A percentile compares a stretch with the other conserved stretches of the same genome.
These are phyloP conservation scores for Siphlonurus alternatus DNA, from an alignment of 2,888 invertebrate genomes.

Conservation along the genomic window DNA sequence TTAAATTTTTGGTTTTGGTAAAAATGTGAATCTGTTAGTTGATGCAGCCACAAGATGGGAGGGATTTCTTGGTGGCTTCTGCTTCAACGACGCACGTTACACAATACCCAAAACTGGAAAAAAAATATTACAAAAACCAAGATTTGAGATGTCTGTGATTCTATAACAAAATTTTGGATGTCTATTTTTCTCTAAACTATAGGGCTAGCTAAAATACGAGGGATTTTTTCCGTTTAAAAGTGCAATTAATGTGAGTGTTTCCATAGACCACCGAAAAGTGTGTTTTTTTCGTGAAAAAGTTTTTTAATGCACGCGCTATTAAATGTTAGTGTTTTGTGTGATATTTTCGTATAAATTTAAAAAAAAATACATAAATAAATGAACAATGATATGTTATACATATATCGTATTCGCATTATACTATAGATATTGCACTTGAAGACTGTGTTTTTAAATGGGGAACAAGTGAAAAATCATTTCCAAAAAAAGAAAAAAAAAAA, in stretches of 20 bases:
- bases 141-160: slow-evolving; percentile 1
- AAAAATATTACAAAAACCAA: neutral
- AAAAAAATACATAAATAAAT: neutral
- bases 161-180: neutral
- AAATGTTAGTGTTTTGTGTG: neutral
- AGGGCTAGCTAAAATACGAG: neutral
- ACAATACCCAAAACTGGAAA: neutral
- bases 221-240: slow-evolving; percentile 1
- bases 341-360: neutral
- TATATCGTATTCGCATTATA: neutral
- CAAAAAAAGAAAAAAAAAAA: too few relatives aligned
- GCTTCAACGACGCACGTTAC: too few relatives aligned
- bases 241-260: neutral
- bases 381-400: neutral
- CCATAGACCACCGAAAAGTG: neutral
- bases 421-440: neutral
- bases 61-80: too few relatives aligned
- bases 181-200: neutral
- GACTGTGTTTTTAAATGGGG: neutral
- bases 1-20: neutral
- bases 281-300: neutral
- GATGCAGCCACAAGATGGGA: too few relatives aligned
- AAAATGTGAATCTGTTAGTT: too few relatives aligned
- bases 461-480: neutral
- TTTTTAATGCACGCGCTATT: neutral